A percentile compares a stretch with the other conserved stretches of the same genome.
phyloP scores from a whole-genome alignment of 2,797 vertebrate species.

The Schizothorax lantsangensis region DNA sequence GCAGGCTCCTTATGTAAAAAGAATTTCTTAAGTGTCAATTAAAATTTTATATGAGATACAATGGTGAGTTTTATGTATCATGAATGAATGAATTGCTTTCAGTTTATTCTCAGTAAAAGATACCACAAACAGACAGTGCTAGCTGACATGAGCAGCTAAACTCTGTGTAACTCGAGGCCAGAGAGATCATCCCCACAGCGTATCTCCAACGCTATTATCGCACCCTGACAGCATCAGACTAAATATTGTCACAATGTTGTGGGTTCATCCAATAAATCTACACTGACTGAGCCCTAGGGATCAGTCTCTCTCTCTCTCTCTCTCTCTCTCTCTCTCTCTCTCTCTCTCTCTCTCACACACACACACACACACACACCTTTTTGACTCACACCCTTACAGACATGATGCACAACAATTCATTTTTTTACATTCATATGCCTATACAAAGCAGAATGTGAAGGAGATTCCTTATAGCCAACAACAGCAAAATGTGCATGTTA shows the following conservation, averaged over 20 bases:
- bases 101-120: slow-evolving; percentile 39
- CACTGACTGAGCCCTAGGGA: slow-evolving; percentile 67
- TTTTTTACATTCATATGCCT: neutral
- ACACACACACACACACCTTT: slow-evolving; percentile 33
- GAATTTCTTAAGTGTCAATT: neutral
- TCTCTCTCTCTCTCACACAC: slow-evolving; percentile 39
- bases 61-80: slow-evolving; percentile 9
- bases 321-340: slow-evolving; percentile 40
- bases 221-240: slow-evolving; percentile 70
- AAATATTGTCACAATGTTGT: slow-evolving; percentile 68
- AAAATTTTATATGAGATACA: neutral
- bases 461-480: slow-evolving; percentile 8
- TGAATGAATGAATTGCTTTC: slow-evolving; percentile 31
- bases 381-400: slow-evolving; percentile 53
- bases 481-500: slow-evolving; percentile 16
- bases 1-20: neutral
- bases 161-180: slow-evolving; percentile 55
- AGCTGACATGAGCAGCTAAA: slow-evolving; percentile 40
- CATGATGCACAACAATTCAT: slow-evolving; percentile 50
- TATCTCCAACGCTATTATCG: slow-evolving; percentile 64
- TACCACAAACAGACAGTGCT: slow-evolving; percentile 33
- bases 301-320: slow-evolving; percentile 63
- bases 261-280: slow-evolving; percentile 73
- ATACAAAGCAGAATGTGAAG: neutral
- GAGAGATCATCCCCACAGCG: slow-evolving; percentile 56